Evolutionary conservation across 1,140 invertebrate species (phyloP).

Genomic region (Brachystomella parvula): DNA sequence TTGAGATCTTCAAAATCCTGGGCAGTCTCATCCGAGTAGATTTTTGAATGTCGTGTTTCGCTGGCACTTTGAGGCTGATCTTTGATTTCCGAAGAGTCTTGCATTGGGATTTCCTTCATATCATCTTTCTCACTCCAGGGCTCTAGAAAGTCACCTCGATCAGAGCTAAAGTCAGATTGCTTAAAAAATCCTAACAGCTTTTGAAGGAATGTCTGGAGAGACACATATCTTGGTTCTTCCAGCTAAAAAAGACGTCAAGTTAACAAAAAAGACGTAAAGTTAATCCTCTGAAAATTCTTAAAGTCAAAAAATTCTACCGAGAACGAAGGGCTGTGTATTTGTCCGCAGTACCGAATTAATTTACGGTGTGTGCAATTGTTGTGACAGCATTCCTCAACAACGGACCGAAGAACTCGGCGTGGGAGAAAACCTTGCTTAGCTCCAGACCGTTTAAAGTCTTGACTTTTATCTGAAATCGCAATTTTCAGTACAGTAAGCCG

Average conservation of each 20-base stretch:
- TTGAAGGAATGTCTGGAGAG: too few species aligned
- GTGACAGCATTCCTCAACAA: neutral
- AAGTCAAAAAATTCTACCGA: neutral
- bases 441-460: neutral
- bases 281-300: too few species aligned
- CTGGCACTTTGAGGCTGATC: too few species aligned
- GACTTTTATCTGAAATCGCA: neutral
- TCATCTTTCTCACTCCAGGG: too few species aligned
- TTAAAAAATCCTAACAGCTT: too few species aligned
- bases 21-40: too few species aligned
- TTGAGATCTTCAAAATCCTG: too few species aligned
- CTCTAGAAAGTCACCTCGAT: too few species aligned
- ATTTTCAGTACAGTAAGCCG: neutral
- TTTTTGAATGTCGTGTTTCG: too few species aligned
- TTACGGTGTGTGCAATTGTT: neutral
- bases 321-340: neutral
- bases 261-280: neutral
- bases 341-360: neutral
- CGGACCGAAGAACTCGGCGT: neutral
- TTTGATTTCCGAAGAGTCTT: too few species aligned
- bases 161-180: too few species aligned
- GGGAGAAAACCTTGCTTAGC: neutral
- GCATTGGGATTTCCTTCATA: too few species aligned
- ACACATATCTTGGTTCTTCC: neutral
- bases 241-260: neutral